These are phyloP conservation scores for Helicoverpa assulta DNA, from an alignment of 2,888 invertebrate species.

Conservation along the genomic window DNA sequence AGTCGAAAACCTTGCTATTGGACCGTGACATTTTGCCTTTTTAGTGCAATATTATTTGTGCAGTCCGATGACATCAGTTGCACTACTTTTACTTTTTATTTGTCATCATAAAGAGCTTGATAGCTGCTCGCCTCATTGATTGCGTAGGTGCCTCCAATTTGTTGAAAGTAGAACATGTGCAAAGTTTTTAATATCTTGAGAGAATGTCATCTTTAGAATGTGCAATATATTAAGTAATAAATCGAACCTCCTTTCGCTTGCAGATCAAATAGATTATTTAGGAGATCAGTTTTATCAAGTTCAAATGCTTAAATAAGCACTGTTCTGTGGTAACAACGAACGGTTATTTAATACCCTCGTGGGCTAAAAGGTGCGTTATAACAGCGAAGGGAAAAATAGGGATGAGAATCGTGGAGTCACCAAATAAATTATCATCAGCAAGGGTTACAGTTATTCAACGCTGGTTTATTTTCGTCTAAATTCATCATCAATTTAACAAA, in stretches of 20 bases:
- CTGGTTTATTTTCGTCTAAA: too few relatives aligned
- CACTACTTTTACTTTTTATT: constrained; percentile 6
- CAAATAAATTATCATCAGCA: too few relatives aligned
- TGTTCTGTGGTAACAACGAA: too few relatives aligned
- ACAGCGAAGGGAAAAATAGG: not conserved
- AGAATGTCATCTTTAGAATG: not conserved
- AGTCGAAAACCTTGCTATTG: constrained; percentile 1
- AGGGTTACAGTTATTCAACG: too few relatives aligned
- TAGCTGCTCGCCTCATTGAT: constrained; percentile 6
- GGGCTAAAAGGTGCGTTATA: too few relatives aligned
- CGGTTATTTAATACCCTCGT: too few relatives aligned
- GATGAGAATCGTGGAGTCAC: not conserved
- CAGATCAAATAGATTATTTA: not conserved
- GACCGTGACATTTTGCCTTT: constrained; percentile 29
- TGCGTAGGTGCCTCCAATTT: not conserved
- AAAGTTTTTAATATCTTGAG: not conserved
- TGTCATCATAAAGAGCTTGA: constrained; percentile 16
- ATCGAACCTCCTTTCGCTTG: not conserved
- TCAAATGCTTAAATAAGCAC: too few relatives aligned
- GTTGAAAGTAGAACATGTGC: constrained; percentile 6
- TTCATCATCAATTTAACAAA: too few relatives aligned
- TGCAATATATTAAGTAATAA: not conserved
- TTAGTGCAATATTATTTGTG: constrained; percentile 15
- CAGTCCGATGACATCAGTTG: constrained; percentile 17
- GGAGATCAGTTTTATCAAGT: too few relatives aligned